Conservation (phyloP, 2,113 vertebrate genomes). For the Catharus minimus region DNA sequence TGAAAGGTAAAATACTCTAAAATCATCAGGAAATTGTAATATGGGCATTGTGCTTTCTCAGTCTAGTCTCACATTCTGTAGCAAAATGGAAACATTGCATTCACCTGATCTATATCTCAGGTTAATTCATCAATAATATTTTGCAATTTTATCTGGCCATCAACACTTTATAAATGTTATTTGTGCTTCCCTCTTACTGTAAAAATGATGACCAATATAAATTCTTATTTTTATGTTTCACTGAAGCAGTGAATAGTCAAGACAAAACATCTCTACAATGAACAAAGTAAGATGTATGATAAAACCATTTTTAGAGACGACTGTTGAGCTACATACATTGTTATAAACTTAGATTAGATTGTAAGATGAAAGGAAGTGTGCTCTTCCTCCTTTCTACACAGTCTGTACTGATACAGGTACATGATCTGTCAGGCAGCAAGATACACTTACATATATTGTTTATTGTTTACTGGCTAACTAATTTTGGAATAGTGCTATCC, state of each 20-base stretch:
- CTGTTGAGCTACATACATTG: not conserved
- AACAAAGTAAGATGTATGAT: not conserved
- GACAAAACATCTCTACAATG: not conserved
- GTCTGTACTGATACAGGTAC: not conserved
- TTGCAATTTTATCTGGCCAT: constrained; percentile 23
- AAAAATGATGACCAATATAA: constrained; percentile 36
- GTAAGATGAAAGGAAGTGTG: not conserved
- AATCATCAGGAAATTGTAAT: not conserved
- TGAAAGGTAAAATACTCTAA: not conserved
- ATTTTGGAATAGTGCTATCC: not conserved
- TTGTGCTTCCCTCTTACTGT: not conserved
- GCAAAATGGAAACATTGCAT: not conserved
- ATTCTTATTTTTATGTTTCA: not conserved
- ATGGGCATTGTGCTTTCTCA: not conserved
- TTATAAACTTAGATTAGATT: not conserved
- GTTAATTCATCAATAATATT: constrained; percentile 10
- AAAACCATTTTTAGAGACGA: not conserved
- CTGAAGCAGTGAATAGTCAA: not conserved
- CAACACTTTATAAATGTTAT: constrained; percentile 17
- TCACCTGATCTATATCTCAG: not conserved
- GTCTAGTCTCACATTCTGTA: not conserved
- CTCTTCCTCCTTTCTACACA: not conserved
- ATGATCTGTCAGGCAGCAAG: not conserved
- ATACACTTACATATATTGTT: not conserved
- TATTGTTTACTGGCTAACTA: not conserved